Evolutionary conservation across 37 sponge, comb jelly and placozoan genomes (phyloP).

Genomic region (Axinella damicornis): DNA sequence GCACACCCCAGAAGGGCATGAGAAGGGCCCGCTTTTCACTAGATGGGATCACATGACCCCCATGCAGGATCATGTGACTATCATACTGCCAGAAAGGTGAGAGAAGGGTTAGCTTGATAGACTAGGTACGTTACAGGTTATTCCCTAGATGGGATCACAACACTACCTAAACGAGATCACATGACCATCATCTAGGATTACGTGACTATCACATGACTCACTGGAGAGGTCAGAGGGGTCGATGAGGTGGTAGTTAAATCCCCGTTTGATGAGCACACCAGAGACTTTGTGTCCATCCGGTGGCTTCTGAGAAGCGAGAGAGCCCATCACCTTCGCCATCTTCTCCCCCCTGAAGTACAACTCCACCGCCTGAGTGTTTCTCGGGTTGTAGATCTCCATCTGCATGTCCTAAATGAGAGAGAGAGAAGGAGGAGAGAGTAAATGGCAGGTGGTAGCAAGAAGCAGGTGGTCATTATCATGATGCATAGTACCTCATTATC

Average conservation of each 20-base stretch:
- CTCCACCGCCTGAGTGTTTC: conserved; percentile 93
- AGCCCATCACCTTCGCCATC: conserved; percentile 98
- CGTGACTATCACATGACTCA: conserved; percentile 29
- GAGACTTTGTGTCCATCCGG: conserved; percentile 77
- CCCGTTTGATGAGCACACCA: conserved; percentile 94
- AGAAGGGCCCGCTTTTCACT: too few relatives aligned
- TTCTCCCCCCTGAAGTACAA: conserved; percentile 98
- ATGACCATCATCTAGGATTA: background rate
- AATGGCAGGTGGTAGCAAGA: background rate
- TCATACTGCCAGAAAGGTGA: too few relatives aligned
- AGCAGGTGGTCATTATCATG: too few relatives aligned
- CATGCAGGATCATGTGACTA: too few relatives aligned
- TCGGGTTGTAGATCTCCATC: conserved; percentile 81
- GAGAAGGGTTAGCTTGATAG: too few relatives aligned
- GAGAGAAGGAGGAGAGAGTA: background rate
- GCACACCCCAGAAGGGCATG: too few relatives aligned
- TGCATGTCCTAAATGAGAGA: conserved; percentile 44
- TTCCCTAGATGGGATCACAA: background rate
- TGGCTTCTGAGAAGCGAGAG: conserved; percentile 75
- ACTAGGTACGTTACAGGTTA: background rate
- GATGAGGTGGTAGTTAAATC: conserved; percentile 96
- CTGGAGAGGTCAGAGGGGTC: conserved; percentile 89
- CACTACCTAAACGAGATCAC: background rate
- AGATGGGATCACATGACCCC: too few relatives aligned
- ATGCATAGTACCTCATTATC: conserved; percentile 59